Conservation (phyloP, 2,797 vertebrate genomes). For the Liasis olivaceus region DNA sequence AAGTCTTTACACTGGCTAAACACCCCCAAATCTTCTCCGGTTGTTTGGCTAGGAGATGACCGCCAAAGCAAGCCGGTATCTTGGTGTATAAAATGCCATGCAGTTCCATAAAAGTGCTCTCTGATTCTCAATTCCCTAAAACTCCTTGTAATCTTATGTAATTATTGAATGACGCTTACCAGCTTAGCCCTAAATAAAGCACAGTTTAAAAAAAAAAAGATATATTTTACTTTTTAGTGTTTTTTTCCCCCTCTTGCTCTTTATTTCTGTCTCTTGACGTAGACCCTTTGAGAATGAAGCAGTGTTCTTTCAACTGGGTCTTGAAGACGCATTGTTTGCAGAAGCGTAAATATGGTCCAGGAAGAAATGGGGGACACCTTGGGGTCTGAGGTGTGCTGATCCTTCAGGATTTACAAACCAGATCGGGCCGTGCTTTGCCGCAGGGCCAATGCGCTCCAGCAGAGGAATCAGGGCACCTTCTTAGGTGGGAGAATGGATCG, state of each 20-base stretch:
- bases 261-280: slow-evolving; percentile 47
- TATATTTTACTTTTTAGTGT: slow-evolving; percentile 61
- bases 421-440: too few species aligned
- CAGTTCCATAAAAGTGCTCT: slow-evolving; percentile 87
- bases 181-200: slow-evolving; percentile 99
- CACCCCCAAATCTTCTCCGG: slow-evolving; percentile 43
- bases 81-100: slow-evolving; percentile 75
- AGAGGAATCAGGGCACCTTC: too few species aligned
- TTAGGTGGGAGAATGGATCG: too few species aligned
- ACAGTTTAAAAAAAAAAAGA: slow-evolving; percentile 88
- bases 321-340: slow-evolving; percentile 67
- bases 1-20: slow-evolving; percentile 60
- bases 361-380: too few species aligned
- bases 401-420: too few species aligned
- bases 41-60: slow-evolving; percentile 60
- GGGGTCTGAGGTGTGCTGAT: too few species aligned
- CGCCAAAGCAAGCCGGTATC: slow-evolving; percentile 59
- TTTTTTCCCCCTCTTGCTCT: neutral
- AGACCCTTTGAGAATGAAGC: slow-evolving; percentile 66
- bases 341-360: slow-evolving; percentile 26
- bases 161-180: slow-evolving; percentile 99
- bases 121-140: slow-evolving; percentile 94
- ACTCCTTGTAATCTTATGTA: slow-evolving; percentile 99
- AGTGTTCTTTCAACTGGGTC: slow-evolving; percentile 61
- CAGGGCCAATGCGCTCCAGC: too few species aligned